Conservation (phyloP, 35 echinoderm and acorn worm genomes). For the Apostichopus japonicus region DNA sequence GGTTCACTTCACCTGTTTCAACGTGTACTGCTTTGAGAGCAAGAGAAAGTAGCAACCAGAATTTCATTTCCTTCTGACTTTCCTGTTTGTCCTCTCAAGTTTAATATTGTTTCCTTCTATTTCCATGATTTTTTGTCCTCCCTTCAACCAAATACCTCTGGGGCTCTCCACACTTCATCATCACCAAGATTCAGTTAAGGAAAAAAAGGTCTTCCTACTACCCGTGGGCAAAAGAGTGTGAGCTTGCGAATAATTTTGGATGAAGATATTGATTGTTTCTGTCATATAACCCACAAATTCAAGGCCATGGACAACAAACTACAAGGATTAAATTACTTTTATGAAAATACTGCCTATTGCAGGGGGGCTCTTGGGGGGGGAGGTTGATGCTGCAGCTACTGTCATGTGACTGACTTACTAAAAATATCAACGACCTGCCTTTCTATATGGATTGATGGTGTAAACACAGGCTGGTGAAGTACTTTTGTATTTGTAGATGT, state of each 20-base stretch:
- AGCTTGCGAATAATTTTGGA: slow-evolving; percentile 17
- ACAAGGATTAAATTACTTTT: no score
- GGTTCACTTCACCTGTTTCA: no score
- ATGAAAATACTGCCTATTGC: no score
- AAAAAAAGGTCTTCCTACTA: neutral
- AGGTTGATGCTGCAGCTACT: no score
- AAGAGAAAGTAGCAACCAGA: neutral
- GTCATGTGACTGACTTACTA: no score
- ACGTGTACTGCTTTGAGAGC: no score
- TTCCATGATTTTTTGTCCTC: neutral
- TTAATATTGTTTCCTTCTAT: neutral
- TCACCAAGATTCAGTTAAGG: neutral
- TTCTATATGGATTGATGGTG: no score
- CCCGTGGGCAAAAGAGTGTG: neutral
- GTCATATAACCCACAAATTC: slow-evolving; percentile 19
- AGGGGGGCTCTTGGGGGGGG: no score
- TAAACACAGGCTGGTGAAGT: no score
- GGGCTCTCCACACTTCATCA: neutral
- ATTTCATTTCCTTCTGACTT: neutral
- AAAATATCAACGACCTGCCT: no score
- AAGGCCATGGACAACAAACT: neutral
- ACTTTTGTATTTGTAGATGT: no score
- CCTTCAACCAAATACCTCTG: neutral
- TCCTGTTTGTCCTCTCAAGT: neutral
- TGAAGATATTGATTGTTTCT: slow-evolving; percentile 28